Conservation (phyloP, 2,888 invertebrate genomes). For the Halocaridina rubra region DNA sequence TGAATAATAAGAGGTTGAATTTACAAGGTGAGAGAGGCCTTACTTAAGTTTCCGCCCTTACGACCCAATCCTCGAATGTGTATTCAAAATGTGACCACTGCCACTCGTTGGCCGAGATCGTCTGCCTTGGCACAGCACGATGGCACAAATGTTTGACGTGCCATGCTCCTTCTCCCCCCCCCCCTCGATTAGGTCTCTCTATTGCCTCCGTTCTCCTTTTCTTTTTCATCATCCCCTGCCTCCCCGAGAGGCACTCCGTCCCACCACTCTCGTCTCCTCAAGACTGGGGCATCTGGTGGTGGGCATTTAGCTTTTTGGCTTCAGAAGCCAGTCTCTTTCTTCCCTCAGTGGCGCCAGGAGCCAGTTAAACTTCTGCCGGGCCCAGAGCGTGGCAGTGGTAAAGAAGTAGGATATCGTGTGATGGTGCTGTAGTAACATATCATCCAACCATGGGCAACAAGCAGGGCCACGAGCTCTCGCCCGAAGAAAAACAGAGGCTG, state of each 20-base stretch:
- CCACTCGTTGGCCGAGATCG: conserved; percentile 14
- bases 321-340: conserved; percentile 36
- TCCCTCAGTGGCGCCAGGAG: conserved; percentile 43
- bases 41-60: too few relatives aligned
- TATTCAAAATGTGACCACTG: not conserved
- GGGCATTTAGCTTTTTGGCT: conserved; percentile 47
- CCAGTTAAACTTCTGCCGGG: conserved; percentile 11
- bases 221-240: not conserved
- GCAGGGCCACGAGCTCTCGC: conserved; percentile 59
- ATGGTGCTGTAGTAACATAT: conserved; percentile 27
- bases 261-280: too few relatives aligned
- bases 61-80: too few relatives aligned
- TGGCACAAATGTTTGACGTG: conserved; percentile 48
- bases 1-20: too few relatives aligned
- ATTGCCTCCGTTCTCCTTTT: not conserved
- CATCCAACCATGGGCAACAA: conserved; percentile 59
- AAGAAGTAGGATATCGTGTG: conserved; percentile 20
- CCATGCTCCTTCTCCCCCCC: conserved; percentile 19
- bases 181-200: not conserved
- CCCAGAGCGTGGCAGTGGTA: conserved; percentile 25
- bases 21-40: too few relatives aligned
- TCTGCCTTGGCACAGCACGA: conserved; percentile 43
- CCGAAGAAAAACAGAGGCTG: conserved; percentile 55
- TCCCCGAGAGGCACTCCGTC: conserved; percentile 16
- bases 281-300: conserved; percentile 34